Conservation (phyloP, 2,888 invertebrate genomes). For the Tetropium fuscum region DNA sequence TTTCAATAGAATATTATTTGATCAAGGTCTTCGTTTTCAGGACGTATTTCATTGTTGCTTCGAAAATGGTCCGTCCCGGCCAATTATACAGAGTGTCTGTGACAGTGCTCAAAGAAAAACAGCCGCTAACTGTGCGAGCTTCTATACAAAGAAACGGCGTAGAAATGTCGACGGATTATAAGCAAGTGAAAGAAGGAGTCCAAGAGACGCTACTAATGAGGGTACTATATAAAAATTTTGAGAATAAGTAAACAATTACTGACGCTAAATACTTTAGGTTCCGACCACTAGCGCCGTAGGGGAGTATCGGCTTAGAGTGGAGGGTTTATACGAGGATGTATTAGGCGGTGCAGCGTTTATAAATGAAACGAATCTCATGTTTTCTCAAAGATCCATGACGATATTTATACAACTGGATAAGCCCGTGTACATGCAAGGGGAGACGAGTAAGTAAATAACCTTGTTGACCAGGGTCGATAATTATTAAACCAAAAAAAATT, state of each 20-base stretch:
- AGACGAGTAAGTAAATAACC: conserved; percentile 72
- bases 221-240: conserved; percentile 66
- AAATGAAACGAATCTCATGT: conserved; percentile 87
- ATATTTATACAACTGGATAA: conserved; percentile 96
- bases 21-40: conserved; percentile 72
- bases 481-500: too few species aligned
- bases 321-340: conserved; percentile 75
- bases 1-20: too few species aligned
- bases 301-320: conserved; percentile 78
- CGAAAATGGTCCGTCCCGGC: conserved; percentile 90
- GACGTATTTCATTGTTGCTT: conserved; percentile 93
- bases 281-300: conserved; percentile 88
- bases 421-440: conserved; percentile 94
- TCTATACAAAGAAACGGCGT: conserved; percentile 92
- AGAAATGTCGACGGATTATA: conserved; percentile 85
- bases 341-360: conserved; percentile 89
- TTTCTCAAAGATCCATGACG: conserved; percentile 93
- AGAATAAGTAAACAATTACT: background rate
- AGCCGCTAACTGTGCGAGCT: conserved; percentile 86
- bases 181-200: conserved; percentile 86
- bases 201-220: conserved; percentile 91
- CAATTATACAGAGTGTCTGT: conserved; percentile 91
- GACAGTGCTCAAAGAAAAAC: conserved; percentile 81
- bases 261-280: too few species aligned
- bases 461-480: too few species aligned